A percentile compares a stretch with the other conserved stretches of the same genome.
These are phyloP conservation scores for Chrysemys picta DNA, from an alignment of 2,113 vertebrate genomes.

Conservation along the genomic window DNA sequence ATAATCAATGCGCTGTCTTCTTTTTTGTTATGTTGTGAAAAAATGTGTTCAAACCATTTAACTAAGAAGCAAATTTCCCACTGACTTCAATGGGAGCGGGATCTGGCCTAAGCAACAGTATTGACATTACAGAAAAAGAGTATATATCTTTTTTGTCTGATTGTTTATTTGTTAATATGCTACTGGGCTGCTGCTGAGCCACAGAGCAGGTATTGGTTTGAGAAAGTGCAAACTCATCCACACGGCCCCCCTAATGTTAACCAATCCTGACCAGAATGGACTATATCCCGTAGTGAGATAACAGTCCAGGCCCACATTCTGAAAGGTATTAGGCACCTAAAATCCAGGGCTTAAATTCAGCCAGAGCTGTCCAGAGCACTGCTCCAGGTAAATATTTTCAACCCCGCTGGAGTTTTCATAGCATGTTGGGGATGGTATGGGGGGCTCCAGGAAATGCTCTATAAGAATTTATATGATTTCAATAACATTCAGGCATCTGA, in stretches of 20 bases:
- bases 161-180: not conserved
- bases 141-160: not conserved
- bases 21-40: constrained; percentile 15
- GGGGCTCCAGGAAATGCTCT: too few relatives aligned
- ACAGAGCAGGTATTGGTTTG: not conserved
- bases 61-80: constrained; percentile 6
- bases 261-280: not conserved
- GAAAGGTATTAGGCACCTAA: not conserved
- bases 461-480: not conserved
- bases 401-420: too few relatives aligned
- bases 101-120: not conserved
- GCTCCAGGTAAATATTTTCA: too few relatives aligned
- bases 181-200: not conserved
- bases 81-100: not conserved
- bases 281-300: not conserved
- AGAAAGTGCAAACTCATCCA: not conserved
- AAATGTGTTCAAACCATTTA: not conserved
- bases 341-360: too few relatives aligned
- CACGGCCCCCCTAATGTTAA: not conserved
- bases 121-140: not conserved
- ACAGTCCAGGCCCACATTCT: not conserved
- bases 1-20: constrained; percentile 37
- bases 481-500: not conserved
- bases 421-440: too few relatives aligned
- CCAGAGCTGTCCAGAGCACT: too few relatives aligned